Conservation (phyloP, 1,140 invertebrate species). For the Eriosoma lanigerum region DNA sequence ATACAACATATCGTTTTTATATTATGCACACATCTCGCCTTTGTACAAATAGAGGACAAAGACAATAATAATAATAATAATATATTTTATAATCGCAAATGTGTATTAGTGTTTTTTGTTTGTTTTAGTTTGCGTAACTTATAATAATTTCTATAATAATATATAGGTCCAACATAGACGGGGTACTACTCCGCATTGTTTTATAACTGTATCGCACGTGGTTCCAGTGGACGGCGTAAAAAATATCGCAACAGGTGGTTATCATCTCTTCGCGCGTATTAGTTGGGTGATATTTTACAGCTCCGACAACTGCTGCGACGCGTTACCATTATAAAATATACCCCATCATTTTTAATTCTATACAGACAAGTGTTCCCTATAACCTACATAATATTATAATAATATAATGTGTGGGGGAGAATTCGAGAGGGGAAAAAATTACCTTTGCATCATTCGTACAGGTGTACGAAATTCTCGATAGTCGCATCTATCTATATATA, state of each 20-base stretch:
- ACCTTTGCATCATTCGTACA: background rate
- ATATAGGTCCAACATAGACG: no score
- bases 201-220: background rate
- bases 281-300: background rate
- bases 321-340: background rate
- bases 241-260: constrained; percentile 7
- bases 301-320: constrained; percentile 12
- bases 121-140: constrained; percentile 26
- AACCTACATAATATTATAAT: no score
- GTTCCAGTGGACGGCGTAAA: background rate
- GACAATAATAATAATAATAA: constrained; percentile 19
- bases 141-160: no score
- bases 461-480: background rate
- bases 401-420: background rate
- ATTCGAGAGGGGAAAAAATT: background rate
- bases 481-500: no score
- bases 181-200: constrained; percentile 7
- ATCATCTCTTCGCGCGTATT: background rate
- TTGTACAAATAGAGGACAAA: constrained; percentile 46
- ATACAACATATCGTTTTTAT: background rate
- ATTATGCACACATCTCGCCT: background rate
- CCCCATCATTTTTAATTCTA: no score
- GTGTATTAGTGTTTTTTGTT: background rate
- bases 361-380: no score
- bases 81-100: background rate